Percentiles rank a stretch among this genome's conserved stretches.
These are phyloP conservation scores for Andrena minutula DNA, from an alignment of 2,888 invertebrate species.

Conservation along the genomic window DNA sequence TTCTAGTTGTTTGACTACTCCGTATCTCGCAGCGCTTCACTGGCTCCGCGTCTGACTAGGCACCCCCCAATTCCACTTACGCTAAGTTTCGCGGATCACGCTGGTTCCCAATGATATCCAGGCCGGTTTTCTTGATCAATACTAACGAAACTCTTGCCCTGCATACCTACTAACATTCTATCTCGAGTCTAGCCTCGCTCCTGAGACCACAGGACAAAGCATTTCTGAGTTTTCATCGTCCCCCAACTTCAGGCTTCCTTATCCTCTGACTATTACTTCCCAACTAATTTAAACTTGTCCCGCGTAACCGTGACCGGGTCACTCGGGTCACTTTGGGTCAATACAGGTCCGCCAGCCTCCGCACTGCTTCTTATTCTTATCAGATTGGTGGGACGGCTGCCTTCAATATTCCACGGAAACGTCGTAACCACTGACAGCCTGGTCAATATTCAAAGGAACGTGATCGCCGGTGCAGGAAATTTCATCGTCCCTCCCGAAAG, in stretches of 20 bases:
- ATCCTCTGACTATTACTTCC: too few species aligned
- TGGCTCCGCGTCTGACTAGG: not conserved
- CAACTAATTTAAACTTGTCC: too few species aligned
- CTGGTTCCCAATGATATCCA: not conserved
- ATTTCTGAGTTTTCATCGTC: not conserved
- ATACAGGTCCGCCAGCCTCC: not conserved
- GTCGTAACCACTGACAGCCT: conserved; percentile 15
- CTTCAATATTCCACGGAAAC: conserved; percentile 3
- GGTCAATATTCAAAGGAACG: conserved; percentile 36
- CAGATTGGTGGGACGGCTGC: not conserved
- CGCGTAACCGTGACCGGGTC: too few species aligned
- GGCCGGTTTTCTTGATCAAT: not conserved
- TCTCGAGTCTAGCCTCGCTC: not conserved
- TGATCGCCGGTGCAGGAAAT: conserved; percentile 7
- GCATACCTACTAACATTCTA: not conserved
- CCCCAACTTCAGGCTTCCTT: not conserved
- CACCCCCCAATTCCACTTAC: conserved; percentile 18
- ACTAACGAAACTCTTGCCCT: not conserved
- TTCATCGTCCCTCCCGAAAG: conserved; percentile 25
- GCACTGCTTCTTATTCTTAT: not conserved
- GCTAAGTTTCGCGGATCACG: conserved; percentile 3
- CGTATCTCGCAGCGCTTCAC: too few species aligned
- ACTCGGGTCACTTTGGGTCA: too few species aligned
- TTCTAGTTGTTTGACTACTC: too few species aligned
- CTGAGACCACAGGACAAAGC: not conserved